These are phyloP conservation scores for Camponotus floridanus DNA, from an alignment of 1,140 invertebrate genomes.

Conservation along the genomic window DNA sequence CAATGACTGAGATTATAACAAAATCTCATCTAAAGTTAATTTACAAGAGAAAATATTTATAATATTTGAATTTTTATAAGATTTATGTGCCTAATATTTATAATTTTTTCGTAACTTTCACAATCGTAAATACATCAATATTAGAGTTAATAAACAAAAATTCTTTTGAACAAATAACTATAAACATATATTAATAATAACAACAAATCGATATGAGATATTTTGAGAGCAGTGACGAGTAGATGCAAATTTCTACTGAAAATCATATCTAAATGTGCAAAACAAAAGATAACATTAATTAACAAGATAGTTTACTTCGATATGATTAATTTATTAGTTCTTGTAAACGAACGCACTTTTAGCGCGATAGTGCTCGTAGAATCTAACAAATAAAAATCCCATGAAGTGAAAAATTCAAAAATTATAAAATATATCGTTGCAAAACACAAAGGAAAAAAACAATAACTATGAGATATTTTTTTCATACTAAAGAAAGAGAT, in stretches of 20 bases:
- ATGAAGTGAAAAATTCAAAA: not conserved
- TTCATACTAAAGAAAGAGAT: not conserved
- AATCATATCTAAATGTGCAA: not conserved
- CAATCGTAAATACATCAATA: not conserved
- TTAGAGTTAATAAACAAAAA: not conserved
- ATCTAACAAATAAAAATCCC: not conserved
- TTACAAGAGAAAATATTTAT: no score
- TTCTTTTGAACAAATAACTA: not conserved
- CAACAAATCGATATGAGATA: not conserved
- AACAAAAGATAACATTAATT: not conserved
- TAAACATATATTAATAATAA: not conserved
- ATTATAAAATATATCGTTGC: conserved; percentile 3
- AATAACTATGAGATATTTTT: not conserved
- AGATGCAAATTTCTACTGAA: not conserved
- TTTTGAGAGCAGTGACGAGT: no score
- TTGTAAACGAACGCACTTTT: not conserved
- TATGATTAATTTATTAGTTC: not conserved
- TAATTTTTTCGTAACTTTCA: no score
- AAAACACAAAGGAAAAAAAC: not conserved
- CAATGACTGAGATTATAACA: no score
- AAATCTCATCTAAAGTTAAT: no score
- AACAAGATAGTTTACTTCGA: not conserved
- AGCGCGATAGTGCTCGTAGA: not conserved
- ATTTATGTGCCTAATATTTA: no score
- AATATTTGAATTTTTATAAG: no score